Evolutionary conservation across 2,888 invertebrate genomes (phyloP).

Genomic region (Craniophora ligustri): DNA sequence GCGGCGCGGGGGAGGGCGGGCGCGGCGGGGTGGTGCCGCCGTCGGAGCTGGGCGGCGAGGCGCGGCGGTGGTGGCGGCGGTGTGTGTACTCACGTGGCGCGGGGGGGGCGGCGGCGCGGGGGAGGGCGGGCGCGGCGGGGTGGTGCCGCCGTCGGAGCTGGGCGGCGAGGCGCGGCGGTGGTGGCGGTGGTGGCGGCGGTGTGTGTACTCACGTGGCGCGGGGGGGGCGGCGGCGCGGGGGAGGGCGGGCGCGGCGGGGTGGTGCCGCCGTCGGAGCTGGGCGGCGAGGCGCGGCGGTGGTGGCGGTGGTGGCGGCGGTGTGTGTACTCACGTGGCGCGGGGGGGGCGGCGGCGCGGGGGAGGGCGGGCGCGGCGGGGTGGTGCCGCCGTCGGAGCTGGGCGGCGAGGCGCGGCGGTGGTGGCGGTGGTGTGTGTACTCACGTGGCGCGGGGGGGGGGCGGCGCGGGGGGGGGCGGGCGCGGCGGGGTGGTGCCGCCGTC

Average conservation of each 20-base stretch:
- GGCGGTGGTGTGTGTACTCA: background rate
- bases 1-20: too few relatives aligned
- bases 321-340: slow-evolving; percentile 6
- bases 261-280: slow-evolving; percentile 34
- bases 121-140: slow-evolving; percentile 46
- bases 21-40: too few relatives aligned
- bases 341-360: slow-evolving; percentile 23
- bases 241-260: slow-evolving; percentile 48
- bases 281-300: slow-evolving; percentile 7
- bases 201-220: slow-evolving; percentile 5
- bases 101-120: slow-evolving; percentile 25
- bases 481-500: slow-evolving; percentile 50
- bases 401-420: slow-evolving; percentile 7
- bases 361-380: slow-evolving; percentile 49
- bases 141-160: slow-evolving; percentile 37
- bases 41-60: too few relatives aligned
- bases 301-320: background rate
- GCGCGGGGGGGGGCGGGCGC: slow-evolving; percentile 36
- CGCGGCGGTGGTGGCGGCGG: too few relatives aligned
- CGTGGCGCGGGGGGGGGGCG: slow-evolving; percentile 16
- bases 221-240: slow-evolving; percentile 22
- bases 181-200: background rate
- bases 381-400: slow-evolving; percentile 31
- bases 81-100: slow-evolving; percentile 7
- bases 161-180: slow-evolving; percentile 6